Evolutionary conservation across 1,140 invertebrate species (phyloP).

Genomic region (Euwallacea similis): DNA sequence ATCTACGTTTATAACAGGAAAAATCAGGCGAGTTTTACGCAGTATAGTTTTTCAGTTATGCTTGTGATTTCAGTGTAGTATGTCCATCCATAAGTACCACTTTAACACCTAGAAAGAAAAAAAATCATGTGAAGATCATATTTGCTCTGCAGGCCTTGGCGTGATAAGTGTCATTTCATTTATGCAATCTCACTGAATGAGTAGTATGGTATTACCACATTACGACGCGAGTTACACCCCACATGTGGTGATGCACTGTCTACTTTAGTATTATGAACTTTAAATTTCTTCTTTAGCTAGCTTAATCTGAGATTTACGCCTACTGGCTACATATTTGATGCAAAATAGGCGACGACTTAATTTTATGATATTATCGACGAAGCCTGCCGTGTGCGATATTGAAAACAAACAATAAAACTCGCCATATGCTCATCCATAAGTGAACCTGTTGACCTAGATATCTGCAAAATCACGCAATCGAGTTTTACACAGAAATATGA

Average conservation of each 20-base stretch:
- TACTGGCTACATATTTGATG: no score
- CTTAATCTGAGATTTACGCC: no score
- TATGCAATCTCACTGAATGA: no score
- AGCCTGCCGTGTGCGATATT: neutral
- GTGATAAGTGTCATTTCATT: neutral
- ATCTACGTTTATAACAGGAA: neutral
- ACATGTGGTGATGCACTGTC: no score
- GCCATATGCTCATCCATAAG: neutral
- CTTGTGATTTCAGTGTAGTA: slow-evolving; percentile 4
- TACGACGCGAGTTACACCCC: no score
- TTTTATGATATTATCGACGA: neutral
- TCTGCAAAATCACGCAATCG: neutral
- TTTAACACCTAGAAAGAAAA: slow-evolving; percentile 31
- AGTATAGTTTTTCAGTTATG: slow-evolving; percentile 14
- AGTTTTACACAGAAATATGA: no score
- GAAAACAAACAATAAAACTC: slow-evolving; percentile 3
- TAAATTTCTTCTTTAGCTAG: no score
- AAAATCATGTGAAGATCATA: slow-evolving; percentile 13
- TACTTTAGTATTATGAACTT: no score
- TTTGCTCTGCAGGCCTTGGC: slow-evolving; percentile 22
- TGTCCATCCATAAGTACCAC: slow-evolving; percentile 15
- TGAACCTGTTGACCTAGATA: slow-evolving; percentile 4
- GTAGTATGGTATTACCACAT: no score
- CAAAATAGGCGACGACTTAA: neutral
- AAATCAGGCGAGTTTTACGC: slow-evolving; percentile 4